Base-by-base conservation (phyloP, 1,140 invertebrate species). In the Gonioctena quinquepunctata region DNA sequence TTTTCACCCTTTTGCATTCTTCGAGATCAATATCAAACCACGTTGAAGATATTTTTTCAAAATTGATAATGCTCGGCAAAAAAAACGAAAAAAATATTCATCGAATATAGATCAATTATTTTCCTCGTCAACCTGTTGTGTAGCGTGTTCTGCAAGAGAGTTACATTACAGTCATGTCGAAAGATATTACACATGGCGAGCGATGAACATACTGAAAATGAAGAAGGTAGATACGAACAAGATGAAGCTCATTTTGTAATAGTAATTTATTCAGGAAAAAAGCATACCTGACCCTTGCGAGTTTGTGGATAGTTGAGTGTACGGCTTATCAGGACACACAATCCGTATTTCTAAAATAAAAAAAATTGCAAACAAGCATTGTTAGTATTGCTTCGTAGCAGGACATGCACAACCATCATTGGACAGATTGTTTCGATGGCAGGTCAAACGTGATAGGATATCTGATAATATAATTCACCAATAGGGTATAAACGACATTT, bases 321-420 rank as follows among this genome's bases (percentile, higher is more conserved):
- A 81, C 65, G 80, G 79, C 81, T 82, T 82, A 71, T 82, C 80
- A 27, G 81, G 81, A 74, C 81, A 82, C 71, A 81, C 79, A 79
- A 82, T 82, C 81, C 81, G 81, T 81, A 82, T 81, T 81, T 82
- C 81, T 82, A 82, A 73, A 82, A 62, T 62, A 62, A 62, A 54
- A 33, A n/a, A 54, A 62, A 81, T 78, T 72, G 78, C 77, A 81
- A 81, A 80, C 76, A 81, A 82, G 79, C 80, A 70, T 70, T 76
- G 79, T 80, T 80, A 80, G 77, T 80, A 75, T 63, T 60, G 71
- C 75, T 68, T 66, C 68, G 42, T 66, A 69, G 74, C 74, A 63
- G 49, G 25, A 50, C 71, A 73, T 76, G 71, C 74, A 68, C 18
- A 50, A 49, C 48, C 59, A 49, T 13, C 50, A 11, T 68, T 61